Conservation (phyloP, 2,113 vertebrate species). For the Pteropus alecto region DNA sequence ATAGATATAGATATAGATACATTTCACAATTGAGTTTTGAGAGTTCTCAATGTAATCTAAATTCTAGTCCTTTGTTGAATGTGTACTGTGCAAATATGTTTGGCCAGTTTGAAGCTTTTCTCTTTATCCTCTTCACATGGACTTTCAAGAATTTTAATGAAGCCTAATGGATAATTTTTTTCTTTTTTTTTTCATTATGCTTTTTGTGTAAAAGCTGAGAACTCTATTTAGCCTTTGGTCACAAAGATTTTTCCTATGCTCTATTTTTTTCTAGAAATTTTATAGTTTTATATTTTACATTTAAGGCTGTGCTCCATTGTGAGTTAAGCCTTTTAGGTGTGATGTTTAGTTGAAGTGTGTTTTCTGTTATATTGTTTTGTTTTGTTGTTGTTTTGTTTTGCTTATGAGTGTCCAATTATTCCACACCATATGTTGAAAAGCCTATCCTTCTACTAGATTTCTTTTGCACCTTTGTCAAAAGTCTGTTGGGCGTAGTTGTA, state of each 20-base stretch:
- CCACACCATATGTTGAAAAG: not conserved
- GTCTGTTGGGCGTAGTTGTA: not conserved
- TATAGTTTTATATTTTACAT: not conserved
- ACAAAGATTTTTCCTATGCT: not conserved
- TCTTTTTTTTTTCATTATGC: not conserved
- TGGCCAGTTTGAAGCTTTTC: not conserved
- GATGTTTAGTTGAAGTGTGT: not conserved
- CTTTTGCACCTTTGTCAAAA: not conserved
- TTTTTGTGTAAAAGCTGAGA: not conserved
- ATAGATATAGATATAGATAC: not conserved
- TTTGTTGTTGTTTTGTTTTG: too few relatives aligned
- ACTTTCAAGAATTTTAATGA: not conserved
- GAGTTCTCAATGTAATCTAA: not conserved
- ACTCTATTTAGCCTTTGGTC: not conserved
- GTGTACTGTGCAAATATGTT: not conserved
- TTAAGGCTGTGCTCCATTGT: not conserved
- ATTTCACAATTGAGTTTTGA: not conserved
- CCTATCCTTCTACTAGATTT: not conserved
- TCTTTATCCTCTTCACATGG: not conserved
- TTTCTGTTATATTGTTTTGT: too few relatives aligned
- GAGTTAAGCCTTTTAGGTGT: not conserved
- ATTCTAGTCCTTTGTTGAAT: not conserved
- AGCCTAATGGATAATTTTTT: not conserved
- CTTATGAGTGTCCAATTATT: not conserved
- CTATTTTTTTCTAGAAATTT: not conserved